A percentile compares a stretch with the other conserved stretches of the same genome.
Evolutionary conservation across 2,888 invertebrate genomes (phyloP).

Genomic region (Sturmia bella): DNA sequence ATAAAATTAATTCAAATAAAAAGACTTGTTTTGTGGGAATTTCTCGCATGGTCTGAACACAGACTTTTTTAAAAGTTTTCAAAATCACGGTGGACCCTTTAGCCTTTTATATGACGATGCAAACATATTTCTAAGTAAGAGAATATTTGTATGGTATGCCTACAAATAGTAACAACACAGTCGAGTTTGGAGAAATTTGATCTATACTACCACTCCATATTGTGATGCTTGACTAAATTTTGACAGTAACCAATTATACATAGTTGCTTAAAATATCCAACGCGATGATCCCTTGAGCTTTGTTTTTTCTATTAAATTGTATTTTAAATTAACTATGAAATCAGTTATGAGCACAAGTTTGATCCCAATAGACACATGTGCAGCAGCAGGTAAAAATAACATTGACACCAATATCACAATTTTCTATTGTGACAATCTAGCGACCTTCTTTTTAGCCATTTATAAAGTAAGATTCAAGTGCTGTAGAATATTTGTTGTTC

Average conservation of each 20-base stretch:
- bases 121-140: too few species aligned
- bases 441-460: conserved; percentile 14
- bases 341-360: conserved; percentile 51
- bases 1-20: too few species aligned
- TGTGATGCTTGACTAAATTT: not conserved
- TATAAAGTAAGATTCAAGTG: not conserved
- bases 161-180: too few species aligned
- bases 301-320: conserved; percentile 40
- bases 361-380: conserved; percentile 50
- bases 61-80: too few species aligned
- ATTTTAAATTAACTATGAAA: conserved; percentile 45
- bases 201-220: not conserved
- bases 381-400: conserved; percentile 44
- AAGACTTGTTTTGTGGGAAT: too few species aligned
- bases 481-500: conserved; percentile 17
- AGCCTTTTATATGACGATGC: too few species aligned
- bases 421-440: conserved; percentile 44
- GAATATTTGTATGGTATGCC: too few species aligned
- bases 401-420: conserved; percentile 57
- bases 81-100: too few species aligned
- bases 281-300: conserved; percentile 21
- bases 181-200: too few species aligned
- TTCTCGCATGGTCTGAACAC: too few species aligned
- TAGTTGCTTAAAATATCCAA: conserved; percentile 7
- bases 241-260: not conserved